Base-by-base conservation (phyloP, 2,888 invertebrate genomes). In the Pseudoips prasinana region DNA sequence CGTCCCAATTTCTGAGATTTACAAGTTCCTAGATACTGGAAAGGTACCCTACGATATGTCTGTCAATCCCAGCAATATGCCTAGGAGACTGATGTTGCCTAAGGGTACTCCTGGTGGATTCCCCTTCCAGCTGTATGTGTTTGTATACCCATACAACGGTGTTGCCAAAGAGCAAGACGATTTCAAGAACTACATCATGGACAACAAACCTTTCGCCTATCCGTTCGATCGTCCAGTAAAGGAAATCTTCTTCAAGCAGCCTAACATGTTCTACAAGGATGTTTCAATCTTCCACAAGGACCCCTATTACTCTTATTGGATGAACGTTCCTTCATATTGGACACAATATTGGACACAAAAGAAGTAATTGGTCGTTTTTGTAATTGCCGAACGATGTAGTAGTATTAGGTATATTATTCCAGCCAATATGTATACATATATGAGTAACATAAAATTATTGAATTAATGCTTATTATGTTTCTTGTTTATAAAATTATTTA, bases 1-100 rank as follows among this genome's bases (percentile, higher is more conserved):
- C 11, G 85, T 92, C 38, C 90, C 92, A 9, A 89, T 90, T 59
- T 79, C 84, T 11, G 87, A 92, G 32, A 76, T 94, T 33, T 89
- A 90, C 69, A 88, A 90, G 37, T 85, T 92, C 26, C 78, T 92
- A 49, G 73, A 85, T 8, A 90, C 92, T 48, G 69, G 72, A 26
- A 58, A 78, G 43, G 86, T 92, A 60, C 90, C 90, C 9, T 54
- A 82, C 50, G 89, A 91, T 48, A 87, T 89, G 71, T 82, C 82
- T 33, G 84, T 89, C 44, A 74, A 85, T 25, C 87, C 91, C 52
- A 91, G 90, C 45, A 90, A 90, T 30, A 90, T 92, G 80, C 95
- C 95, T 2, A 89, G 91, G 40, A 92, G 94, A 47, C 80, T 94
- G 29, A 78, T 94, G 63, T 73, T 95, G 38, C 95, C 95, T 20